Base-by-base conservation (phyloP, 2,888 invertebrate genomes). In the Galerucella pusilla region DNA sequence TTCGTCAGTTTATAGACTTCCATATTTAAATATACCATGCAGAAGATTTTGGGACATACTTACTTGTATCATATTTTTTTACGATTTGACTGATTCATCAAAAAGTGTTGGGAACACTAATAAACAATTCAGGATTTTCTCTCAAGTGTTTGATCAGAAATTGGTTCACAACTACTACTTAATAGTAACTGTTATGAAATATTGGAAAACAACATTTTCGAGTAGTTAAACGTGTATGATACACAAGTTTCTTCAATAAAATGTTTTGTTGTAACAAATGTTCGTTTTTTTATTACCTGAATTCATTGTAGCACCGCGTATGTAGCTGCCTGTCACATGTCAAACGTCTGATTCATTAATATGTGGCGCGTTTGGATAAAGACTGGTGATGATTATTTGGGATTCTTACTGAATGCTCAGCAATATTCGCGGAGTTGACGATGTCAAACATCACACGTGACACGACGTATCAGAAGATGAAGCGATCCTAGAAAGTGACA, bases 161-260 rank as follows among this genome's bases (percentile, higher is more conserved):
- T 64, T 57, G 16, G 45, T 64, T 71, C 75, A 65, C 70, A 59
- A 57, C 63, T 71, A 72, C 35, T 71, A 20, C 20, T 70, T 49
- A 67, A 67, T 67, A 67, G 45, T 49, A 65, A 71, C 68, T 74
- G 68, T 73, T 72, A 70, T 73, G 71, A 67, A 71, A 49, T 72
- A 69, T 64, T 60, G 57, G 49, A 65, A 60, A 72, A 73, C 68
- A 76, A 75, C 52, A 68, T 76, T 73, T 70, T 75, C 75, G 77
- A 76, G 80, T 80, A 80, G 80, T 80, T 78, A 76, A 78, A 78
- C 75, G 78, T 80, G 80, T 80, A 78, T 77, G 70, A 77, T 78
- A 78, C 77, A 77, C 77, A 75, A 63, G 69, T 76, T 78, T 76
- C 71, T 71, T 75, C 76, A 80, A 77, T 78, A 78, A 80, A 78